Evolutionary conservation across 2,113 vertebrate species (phyloP).

Genomic region (Pachyramphus minor): DNA sequence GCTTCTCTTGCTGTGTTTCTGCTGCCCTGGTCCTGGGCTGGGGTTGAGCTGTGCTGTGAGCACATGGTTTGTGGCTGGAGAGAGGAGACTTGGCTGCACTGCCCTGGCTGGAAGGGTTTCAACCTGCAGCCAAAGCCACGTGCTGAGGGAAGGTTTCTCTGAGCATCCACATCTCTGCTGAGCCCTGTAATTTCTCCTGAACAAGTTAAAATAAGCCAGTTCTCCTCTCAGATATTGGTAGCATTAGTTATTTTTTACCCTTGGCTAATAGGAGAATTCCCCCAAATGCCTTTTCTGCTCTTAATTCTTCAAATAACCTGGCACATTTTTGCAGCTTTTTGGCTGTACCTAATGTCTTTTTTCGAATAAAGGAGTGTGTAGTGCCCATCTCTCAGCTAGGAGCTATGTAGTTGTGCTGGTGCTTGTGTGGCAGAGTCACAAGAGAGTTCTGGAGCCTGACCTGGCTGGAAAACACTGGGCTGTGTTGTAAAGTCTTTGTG

Average conservation of each 20-base stretch:
- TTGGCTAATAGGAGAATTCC: not conserved
- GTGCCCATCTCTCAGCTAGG: not conserved
- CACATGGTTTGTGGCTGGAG: not conserved
- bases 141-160: not conserved
- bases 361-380: not conserved
- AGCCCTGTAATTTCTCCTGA: not conserved
- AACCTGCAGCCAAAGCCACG: not conserved
- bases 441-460: not conserved
- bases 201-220: not conserved
- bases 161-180: not conserved
- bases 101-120: not conserved
- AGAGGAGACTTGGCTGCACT: not conserved
- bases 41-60: not conserved
- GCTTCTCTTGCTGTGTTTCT: not conserved
- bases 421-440: not conserved
- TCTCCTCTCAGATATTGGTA: not conserved
- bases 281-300: not conserved
- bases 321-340: not conserved
- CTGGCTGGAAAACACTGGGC: not conserved
- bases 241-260: not conserved
- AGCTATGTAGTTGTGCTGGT: fast-evolving
- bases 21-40: not conserved
- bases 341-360: not conserved
- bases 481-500: not conserved
- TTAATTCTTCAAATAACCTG: not conserved